Conservation (phyloP, 2,888 invertebrate genomes). For the Luperina nickerlii region DNA sequence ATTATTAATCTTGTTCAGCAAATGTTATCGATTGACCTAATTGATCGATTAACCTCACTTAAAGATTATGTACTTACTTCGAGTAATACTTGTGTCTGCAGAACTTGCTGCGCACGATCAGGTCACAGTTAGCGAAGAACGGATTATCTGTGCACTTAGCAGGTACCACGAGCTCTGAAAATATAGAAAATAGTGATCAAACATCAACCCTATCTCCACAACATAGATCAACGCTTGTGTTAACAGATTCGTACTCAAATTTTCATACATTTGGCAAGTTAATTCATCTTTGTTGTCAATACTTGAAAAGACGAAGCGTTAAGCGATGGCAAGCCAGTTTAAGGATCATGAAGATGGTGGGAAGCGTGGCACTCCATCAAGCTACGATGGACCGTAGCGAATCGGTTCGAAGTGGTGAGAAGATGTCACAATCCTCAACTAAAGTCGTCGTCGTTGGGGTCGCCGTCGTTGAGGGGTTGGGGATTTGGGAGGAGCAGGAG, state of each 20-base stretch:
- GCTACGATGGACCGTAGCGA: not conserved
- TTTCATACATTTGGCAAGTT: not conserved
- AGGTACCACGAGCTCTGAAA: slow-evolving; percentile 93
- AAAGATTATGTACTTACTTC: slow-evolving; percentile 80
- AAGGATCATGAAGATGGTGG: not conserved
- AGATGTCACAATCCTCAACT: not conserved
- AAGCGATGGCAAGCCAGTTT: not conserved
- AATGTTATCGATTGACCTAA: slow-evolving; percentile 43
- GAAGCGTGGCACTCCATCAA: not conserved
- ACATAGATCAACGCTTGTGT: not conserved
- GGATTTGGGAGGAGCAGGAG: not conserved
- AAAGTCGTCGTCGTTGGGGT: not conserved
- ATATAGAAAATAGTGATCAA: not conserved
- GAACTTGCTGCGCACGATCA: slow-evolving; percentile 95
- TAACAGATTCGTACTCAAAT: not conserved
- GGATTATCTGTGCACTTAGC: slow-evolving; percentile 96
- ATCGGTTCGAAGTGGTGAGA: not conserved
- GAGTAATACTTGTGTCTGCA: slow-evolving; percentile 98
- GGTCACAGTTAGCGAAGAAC: slow-evolving; percentile 96
- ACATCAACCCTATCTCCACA: not conserved
- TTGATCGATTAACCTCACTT: slow-evolving; percentile 41
- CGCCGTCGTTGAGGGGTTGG: not conserved
- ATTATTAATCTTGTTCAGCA: slow-evolving; percentile 23
- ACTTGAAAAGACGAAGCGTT: not conserved
- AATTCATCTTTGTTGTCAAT: not conserved